phyloP scores from a whole-genome alignment of 2,888 invertebrate species.

The Rhaphigaster nebulosa region DNA sequence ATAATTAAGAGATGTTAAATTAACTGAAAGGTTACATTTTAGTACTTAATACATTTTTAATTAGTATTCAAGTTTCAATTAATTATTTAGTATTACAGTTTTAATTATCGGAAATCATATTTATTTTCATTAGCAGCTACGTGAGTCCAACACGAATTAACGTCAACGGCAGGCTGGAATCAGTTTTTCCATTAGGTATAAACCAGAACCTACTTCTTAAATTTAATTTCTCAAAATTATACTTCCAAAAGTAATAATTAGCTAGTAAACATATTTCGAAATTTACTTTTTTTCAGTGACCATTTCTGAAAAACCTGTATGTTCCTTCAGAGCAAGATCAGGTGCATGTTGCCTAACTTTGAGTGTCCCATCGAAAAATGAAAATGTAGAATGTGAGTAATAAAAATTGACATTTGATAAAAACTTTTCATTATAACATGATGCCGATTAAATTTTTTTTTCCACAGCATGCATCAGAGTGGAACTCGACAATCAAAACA shows the following conservation, averaged over 20 bases:
- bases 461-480: not conserved
- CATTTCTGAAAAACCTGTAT: not conserved
- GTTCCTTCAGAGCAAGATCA: not conserved
- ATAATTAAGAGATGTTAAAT: too few species aligned
- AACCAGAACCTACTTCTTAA: not conserved
- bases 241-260: not conserved
- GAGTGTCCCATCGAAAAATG: constrained; percentile 35
- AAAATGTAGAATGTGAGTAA: constrained; percentile 35
- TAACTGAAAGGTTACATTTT: too few species aligned
- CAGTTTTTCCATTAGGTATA: not conserved
- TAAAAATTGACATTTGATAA: not conserved
- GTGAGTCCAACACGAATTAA: not conserved
- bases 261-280: not conserved
- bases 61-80: not conserved
- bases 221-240: not conserved
- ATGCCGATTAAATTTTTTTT: not conserved
- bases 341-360: not conserved
- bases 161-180: not conserved
- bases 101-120: not conserved
- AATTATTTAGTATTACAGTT: not conserved
- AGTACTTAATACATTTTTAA: too few species aligned
- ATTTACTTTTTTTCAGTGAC: not conserved
- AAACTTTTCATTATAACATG: not conserved
- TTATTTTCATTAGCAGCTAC: not conserved
- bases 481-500: not conserved